These are phyloP conservation scores for Acholoe squamosa DNA, from an alignment of 2,888 invertebrate genomes.

Conservation along the genomic window DNA sequence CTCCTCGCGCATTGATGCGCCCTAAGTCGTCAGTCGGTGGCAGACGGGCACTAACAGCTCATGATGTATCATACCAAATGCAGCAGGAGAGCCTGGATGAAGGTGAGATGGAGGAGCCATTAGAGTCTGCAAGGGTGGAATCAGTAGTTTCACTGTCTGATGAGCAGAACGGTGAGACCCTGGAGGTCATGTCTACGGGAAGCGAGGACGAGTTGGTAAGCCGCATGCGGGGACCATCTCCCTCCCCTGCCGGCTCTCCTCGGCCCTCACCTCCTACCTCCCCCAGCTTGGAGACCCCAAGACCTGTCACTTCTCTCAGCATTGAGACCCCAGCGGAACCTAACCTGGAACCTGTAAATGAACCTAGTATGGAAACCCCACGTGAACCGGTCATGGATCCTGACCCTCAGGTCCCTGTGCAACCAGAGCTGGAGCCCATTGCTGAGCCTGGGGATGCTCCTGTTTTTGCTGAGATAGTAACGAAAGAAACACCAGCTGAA, in stretches of 20 bases:
- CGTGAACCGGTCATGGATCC: background rate
- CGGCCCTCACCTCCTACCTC: background rate
- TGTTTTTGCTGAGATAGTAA: background rate
- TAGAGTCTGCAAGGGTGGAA: background rate
- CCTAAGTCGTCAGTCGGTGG: background rate
- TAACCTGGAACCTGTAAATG: background rate
- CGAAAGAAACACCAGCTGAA: background rate
- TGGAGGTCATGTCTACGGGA: conserved; percentile 1
- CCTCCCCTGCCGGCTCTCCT: background rate
- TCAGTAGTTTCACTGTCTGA: background rate
- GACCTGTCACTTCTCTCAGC: background rate
- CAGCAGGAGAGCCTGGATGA: background rate
- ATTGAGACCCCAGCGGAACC: background rate
- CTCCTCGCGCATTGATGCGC: background rate
- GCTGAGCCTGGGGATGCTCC: background rate
- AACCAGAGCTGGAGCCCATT: background rate
- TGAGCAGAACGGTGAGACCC: background rate
- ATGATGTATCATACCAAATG: background rate
- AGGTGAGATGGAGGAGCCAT: background rate
- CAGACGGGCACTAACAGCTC: background rate
- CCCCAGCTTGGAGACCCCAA: background rate
- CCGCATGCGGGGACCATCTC: background rate
- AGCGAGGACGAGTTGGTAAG: background rate
- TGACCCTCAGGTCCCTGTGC: background rate
- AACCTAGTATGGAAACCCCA: background rate